Base-by-base conservation (phyloP, 2,797 vertebrate species). In the Paratrypauchen microcephalus region DNA sequence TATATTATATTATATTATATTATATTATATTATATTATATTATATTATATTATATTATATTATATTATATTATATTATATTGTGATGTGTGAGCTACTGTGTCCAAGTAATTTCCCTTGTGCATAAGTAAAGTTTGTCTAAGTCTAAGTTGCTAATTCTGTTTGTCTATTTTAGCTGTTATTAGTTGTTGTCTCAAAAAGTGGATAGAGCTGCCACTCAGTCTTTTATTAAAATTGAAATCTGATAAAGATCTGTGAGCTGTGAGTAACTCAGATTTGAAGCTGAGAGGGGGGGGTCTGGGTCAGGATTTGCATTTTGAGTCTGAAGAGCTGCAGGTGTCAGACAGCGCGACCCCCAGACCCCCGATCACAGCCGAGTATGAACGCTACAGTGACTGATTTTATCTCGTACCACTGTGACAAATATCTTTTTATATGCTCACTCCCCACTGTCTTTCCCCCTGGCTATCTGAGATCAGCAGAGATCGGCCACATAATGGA, bases 271-370 rank as follows among this genome's bases (percentile, higher is more conserved):
- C 65, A 70, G 77, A 83, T 79, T 62, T 82, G 71, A 69, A 72
- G 70, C 78, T 60, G 74, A 81, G 79, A 87, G 84, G 86, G 83
- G 89, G 85, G 86, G 80, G 89, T 65, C 41, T 55, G 76, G 77
- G 80, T 77, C 63, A 83, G 85, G 91, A 91, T 91, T 90, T 86
- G 90, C 89, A 90, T 91, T 90, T 90, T 88, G 87, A 89, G 65
- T 85, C 79, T 87, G 87, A 90, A 87, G 88, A 88, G 87, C 89
- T 92, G 91, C 92, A 92, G 91, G 89, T 92, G 90, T 92, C 85
- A 92, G 90, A 90, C 85, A 82, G 86, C 86, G 79, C 68, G 68
- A 71, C 68, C 78, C 72, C 63, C 58, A 69, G 16, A 58, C 16
- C 23, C 19, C 75, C 65, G 63, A 39, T 48, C 36, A 61, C 59